A percentile compares a stretch with the other conserved stretches of the same genome.
phyloP scores from a whole-genome alignment of 1,140 invertebrate genomes.

The Acromyrmex heyeri region DNA sequence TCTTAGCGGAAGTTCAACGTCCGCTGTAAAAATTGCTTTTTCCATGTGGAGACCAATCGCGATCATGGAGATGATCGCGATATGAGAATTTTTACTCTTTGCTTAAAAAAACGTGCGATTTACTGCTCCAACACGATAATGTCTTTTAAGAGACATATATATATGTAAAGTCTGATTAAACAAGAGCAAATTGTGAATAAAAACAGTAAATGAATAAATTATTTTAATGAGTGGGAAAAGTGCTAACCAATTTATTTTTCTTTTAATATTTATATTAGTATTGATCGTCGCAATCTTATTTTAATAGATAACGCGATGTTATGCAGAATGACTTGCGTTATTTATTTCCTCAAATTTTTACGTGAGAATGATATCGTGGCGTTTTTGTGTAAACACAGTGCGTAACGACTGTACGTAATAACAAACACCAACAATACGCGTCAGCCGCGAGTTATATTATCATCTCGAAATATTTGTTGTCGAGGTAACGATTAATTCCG shows the following conservation, averaged over 20 bases:
- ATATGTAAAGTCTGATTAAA: background rate
- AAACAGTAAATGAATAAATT: background rate
- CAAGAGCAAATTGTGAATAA: background rate
- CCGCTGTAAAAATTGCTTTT: conserved; percentile 50
- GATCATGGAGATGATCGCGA: background rate
- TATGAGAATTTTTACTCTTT: conserved; percentile 17
- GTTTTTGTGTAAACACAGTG: background rate
- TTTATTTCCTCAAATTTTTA: background rate
- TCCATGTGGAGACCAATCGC: background rate
- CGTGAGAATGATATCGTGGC: background rate
- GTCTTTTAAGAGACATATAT: background rate
- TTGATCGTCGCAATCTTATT: background rate
- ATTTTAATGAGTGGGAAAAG: background rate
- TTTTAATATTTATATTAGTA: background rate
- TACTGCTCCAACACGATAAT: background rate
- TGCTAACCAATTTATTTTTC: background rate
- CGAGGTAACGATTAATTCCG: background rate
- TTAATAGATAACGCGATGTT: background rate
- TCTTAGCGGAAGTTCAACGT: conserved; percentile 29
- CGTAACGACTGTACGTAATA: background rate
- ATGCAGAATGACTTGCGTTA: background rate
- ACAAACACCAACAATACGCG: background rate
- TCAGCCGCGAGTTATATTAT: background rate
- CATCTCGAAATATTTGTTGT: background rate
- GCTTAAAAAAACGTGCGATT: background rate